Evolutionary conservation across 2,888 invertebrate species (phyloP).

Genomic region (Heliconius sara): DNA sequence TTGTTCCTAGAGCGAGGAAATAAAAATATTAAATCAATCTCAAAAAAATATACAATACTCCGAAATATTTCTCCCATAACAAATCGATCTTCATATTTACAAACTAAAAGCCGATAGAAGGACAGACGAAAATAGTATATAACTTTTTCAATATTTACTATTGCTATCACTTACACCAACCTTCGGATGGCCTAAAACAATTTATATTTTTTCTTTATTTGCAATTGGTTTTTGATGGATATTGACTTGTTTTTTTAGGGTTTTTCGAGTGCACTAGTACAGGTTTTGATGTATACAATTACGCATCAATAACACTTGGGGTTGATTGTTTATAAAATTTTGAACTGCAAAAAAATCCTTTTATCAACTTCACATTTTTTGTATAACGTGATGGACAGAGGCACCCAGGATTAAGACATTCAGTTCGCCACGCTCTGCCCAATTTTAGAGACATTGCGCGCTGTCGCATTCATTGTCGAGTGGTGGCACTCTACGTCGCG

Average conservation of each 20-base stretch:
- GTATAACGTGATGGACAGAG: too few species aligned
- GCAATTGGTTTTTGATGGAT: constrained; percentile 14
- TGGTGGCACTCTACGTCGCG: too few species aligned
- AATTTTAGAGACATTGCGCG: too few species aligned
- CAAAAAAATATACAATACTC: background rate
- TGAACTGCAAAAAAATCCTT: too few species aligned
- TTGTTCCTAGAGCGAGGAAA: too few species aligned
- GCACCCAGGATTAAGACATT: too few species aligned
- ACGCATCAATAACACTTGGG: too few species aligned
- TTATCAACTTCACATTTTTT: too few species aligned
- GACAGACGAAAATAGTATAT: constrained; percentile 12
- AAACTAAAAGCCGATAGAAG: background rate
- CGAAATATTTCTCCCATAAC: background rate
- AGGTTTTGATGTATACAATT: too few species aligned
- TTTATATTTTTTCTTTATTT: constrained; percentile 10
- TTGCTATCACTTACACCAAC: constrained; percentile 6
- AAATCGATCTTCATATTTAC: background rate
- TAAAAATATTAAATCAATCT: background rate
- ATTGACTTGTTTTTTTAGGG: background rate
- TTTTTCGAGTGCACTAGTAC: background rate
- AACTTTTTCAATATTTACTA: constrained; percentile 27
- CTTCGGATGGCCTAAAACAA: constrained; percentile 1
- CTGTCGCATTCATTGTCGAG: too few species aligned
- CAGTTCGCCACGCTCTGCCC: too few species aligned
- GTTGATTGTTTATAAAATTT: too few species aligned